Evolutionary conservation across 2,888 invertebrate genomes (phyloP).

Genomic region (Tetragnatha montana): DNA sequence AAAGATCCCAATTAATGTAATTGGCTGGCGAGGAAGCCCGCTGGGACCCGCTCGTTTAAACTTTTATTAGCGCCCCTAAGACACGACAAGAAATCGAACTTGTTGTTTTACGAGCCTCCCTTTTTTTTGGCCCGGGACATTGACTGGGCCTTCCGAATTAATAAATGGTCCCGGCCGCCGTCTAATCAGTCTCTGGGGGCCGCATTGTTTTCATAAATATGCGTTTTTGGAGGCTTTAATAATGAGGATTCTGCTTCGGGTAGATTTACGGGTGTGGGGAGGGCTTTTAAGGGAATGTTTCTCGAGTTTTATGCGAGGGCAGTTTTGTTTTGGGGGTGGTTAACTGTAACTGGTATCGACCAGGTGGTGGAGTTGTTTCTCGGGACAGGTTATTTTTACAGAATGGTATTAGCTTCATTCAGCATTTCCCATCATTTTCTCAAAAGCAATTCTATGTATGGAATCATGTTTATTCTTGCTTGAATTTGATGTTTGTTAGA

Average conservation of each 20-base stretch:
- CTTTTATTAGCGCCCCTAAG: slow-evolving; percentile 55
- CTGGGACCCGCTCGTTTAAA: slow-evolving; percentile 36
- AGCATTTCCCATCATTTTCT: too few relatives aligned
- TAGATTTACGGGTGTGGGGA: neutral
- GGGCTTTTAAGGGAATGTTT: neutral
- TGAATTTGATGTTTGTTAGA: too few relatives aligned
- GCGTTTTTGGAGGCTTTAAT: neutral
- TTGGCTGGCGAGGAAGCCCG: slow-evolving; percentile 23
- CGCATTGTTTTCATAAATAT: neutral
- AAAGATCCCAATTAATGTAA: slow-evolving; percentile 63
- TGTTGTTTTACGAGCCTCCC: slow-evolving; percentile 44
- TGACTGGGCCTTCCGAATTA: neutral
- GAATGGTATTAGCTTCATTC: too few relatives aligned
- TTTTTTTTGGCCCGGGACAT: neutral
- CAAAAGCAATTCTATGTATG: too few relatives aligned
- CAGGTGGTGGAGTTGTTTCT: neutral
- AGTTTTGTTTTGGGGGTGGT: neutral
- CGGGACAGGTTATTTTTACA: too few relatives aligned
- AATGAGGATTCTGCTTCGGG: neutral
- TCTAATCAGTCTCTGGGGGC: slow-evolving; percentile 1
- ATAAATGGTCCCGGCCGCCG: neutral
- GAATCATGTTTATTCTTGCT: too few relatives aligned
- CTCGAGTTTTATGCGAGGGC: neutral
- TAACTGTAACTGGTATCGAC: neutral
- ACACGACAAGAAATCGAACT: neutral